Evolutionary conservation across 2,797 vertebrate species (phyloP).

Genomic region (Chanos chanos): DNA sequence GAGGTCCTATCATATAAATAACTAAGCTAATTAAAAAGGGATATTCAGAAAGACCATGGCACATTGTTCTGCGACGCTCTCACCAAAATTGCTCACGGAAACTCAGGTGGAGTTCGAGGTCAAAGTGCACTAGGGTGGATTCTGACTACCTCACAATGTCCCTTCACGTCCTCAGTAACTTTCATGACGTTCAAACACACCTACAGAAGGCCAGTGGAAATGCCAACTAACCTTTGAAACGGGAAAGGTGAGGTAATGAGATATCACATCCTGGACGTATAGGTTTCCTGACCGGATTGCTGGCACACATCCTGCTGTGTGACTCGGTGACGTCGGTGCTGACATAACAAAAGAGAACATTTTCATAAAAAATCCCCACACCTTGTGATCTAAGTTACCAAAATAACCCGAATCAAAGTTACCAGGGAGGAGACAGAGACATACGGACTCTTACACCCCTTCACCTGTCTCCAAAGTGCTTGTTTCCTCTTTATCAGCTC

Average conservation of each 20-base stretch:
- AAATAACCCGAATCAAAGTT: too few relatives aligned
- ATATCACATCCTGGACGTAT: slow-evolving; percentile 38
- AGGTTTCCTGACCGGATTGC: slow-evolving; percentile 47
- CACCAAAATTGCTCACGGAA: slow-evolving; percentile 25
- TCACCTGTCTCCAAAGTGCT: slow-evolving; percentile 23
- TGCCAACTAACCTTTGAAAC: neutral
- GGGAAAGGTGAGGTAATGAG: slow-evolving; percentile 32
- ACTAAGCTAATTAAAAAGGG: too few relatives aligned
- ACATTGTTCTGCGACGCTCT: slow-evolving; percentile 33
- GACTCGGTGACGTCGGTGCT: too few relatives aligned
- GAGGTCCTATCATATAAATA: too few relatives aligned
- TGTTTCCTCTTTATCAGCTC: slow-evolving; percentile 19
- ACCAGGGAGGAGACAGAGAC: neutral
- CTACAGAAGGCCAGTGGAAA: slow-evolving; percentile 21
- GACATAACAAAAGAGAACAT: too few relatives aligned
- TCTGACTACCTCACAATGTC: slow-evolving; percentile 26
- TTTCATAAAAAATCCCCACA: too few relatives aligned
- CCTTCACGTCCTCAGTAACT: slow-evolving; percentile 5
- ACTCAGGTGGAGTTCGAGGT: too few relatives aligned
- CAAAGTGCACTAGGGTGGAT: slow-evolving; percentile 48
- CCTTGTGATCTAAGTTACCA: too few relatives aligned
- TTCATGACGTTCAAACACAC: slow-evolving; percentile 22
- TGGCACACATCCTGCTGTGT: neutral
- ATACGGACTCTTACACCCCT: slow-evolving; percentile 27
- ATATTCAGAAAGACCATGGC: too few relatives aligned